A percentile compares a stretch with the other conserved stretches of the same genome.
phyloP scores from a whole-genome alignment of 1,140 invertebrate species.

The Calephelis nemesis region DNA sequence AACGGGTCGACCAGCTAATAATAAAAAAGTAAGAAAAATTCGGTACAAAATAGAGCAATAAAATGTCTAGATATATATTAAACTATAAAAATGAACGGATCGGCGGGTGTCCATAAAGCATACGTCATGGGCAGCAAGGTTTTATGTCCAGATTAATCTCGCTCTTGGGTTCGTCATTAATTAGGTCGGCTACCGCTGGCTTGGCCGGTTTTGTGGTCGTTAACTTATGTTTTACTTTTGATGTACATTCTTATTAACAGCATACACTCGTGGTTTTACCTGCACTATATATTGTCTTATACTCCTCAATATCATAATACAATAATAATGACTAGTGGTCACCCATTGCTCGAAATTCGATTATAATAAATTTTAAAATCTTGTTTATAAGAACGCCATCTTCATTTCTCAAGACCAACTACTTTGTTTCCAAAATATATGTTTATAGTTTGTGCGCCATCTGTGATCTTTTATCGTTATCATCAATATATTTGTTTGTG shows the following conservation, averaged over 20 bases:
- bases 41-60: not conserved
- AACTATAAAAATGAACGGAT: constrained; percentile 38
- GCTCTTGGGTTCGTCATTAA: constrained; percentile 56
- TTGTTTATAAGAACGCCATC: too few relatives aligned
- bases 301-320: too few relatives aligned
- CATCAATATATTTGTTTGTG: too few relatives aligned
- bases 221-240: constrained; percentile 42
- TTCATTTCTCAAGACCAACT: too few relatives aligned
- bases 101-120: constrained; percentile 35
- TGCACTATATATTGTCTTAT: too few relatives aligned
- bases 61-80: constrained; percentile 8
- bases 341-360: too few relatives aligned
- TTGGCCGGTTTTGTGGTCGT: constrained; percentile 54
- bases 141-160: constrained; percentile 64
- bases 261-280: too few relatives aligned
- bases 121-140: constrained; percentile 58
- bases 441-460: too few relatives aligned
- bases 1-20: not conserved
- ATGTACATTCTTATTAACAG: constrained; percentile 13
- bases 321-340: too few relatives aligned
- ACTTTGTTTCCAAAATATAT: too few relatives aligned
- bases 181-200: constrained; percentile 49
- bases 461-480: too few relatives aligned
- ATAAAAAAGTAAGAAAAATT: not conserved
- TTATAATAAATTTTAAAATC: too few relatives aligned